Conservation (phyloP, 2,113 vertebrate genomes). For the Poeciliopsis retropinna region DNA sequence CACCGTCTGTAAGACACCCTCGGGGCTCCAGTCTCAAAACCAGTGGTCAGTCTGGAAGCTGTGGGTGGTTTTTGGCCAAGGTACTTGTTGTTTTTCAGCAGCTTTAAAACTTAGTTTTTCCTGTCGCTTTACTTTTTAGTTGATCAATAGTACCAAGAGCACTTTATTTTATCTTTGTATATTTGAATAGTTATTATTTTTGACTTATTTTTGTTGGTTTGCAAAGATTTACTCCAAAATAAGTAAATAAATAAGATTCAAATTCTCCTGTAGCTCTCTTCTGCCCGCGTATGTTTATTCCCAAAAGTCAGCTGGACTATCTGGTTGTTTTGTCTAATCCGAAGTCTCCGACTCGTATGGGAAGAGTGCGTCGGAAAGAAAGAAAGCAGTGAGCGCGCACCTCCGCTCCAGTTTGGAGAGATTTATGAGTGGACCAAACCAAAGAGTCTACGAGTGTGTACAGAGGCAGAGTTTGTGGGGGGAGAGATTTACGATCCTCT, state of each 20-base stretch:
- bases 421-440: conserved; percentile 78
- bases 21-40: conserved; percentile 43
- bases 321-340: conserved; percentile 63
- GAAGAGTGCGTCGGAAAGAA: conserved; percentile 38
- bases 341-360: conserved; percentile 68
- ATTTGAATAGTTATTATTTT: not conserved
- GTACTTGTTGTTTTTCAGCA: conserved; percentile 31
- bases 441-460: conserved; percentile 76
- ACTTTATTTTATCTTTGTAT: not conserved
- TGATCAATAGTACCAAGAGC: too few relatives aligned
- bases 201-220: not conserved
- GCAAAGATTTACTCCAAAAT: not conserved
- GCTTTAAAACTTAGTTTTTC: conserved; percentile 27
- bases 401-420: conserved; percentile 77
- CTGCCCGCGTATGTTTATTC: conserved; percentile 19
- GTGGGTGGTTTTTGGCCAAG: conserved; percentile 51
- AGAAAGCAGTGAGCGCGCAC: conserved; percentile 55
- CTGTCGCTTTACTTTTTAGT: not conserved
- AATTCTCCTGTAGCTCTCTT: conserved; percentile 3
- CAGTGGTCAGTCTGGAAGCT: conserved; percentile 55
- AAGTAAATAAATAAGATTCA: too few relatives aligned
- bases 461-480: conserved; percentile 78
- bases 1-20: conserved; percentile 61
- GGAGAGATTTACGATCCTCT: conserved; percentile 80
- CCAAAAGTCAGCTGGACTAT: conserved; percentile 50